Conservation (phyloP, 2,888 invertebrate species). For the Unio delphinus region DNA sequence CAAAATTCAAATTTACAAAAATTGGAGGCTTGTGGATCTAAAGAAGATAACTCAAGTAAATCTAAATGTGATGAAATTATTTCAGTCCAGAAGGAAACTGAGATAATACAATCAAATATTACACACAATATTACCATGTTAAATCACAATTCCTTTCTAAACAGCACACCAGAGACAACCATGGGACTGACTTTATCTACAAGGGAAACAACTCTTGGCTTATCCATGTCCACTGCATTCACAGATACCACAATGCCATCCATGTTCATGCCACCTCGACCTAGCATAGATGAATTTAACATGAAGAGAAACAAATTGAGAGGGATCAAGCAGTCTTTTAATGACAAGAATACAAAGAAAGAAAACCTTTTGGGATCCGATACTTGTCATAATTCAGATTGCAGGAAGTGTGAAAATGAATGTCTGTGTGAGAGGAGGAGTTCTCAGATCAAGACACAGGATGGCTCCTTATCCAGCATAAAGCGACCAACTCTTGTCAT, state of each 20-base stretch:
- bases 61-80: not conserved
- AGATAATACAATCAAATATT: too few relatives aligned
- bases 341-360: too few relatives aligned
- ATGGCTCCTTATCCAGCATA: slow-evolving; percentile 13
- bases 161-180: too few relatives aligned
- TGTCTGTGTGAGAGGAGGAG: too few relatives aligned
- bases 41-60: not conserved
- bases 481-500: slow-evolving; percentile 52
- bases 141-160: too few relatives aligned
- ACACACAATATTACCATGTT: too few relatives aligned
- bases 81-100: not conserved
- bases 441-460: not conserved
- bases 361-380: too few relatives aligned
- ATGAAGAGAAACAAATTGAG: slow-evolving; percentile 11
- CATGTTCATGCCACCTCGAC: slow-evolving; percentile 25
- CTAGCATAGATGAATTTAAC: slow-evolving; percentile 52
- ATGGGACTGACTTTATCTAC: slow-evolving; percentile 9
- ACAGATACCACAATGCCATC: slow-evolving; percentile 37
- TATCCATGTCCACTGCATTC: slow-evolving; percentile 51
- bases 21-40: not conserved
- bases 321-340: slow-evolving; percentile 5
- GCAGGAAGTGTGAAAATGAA: too few relatives aligned
- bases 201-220: slow-evolving; percentile 38
- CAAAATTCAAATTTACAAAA: not conserved
- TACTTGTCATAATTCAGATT: too few relatives aligned